Evolutionary conservation across 2,888 invertebrate species (phyloP).

Genomic region (Poecilus cupreus): DNA sequence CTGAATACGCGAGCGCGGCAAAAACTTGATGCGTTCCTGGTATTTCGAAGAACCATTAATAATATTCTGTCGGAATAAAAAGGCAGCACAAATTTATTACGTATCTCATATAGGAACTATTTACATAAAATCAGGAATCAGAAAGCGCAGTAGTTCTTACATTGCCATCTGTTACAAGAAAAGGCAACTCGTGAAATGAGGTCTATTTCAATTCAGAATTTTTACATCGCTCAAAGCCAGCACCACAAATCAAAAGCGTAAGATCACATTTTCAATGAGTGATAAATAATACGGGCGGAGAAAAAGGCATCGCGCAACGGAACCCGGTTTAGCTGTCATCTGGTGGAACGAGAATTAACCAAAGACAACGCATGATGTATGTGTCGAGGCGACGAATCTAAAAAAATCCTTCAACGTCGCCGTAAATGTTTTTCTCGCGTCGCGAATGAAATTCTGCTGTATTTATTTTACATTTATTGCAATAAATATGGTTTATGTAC

Average conservation of each 20-base stretch:
- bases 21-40: constrained; percentile 34
- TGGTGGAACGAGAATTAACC: constrained; percentile 44
- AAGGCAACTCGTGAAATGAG: constrained; percentile 28
- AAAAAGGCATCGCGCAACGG: constrained; percentile 10
- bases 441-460: constrained; percentile 55
- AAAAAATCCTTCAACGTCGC: constrained; percentile 44
- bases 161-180: constrained; percentile 41
- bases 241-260: constrained; percentile 46
- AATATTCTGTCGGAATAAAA: constrained; percentile 29
- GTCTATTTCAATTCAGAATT: constrained; percentile 38
- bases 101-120: constrained; percentile 37
- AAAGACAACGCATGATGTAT: constrained; percentile 52
- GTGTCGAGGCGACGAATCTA: constrained; percentile 12
- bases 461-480: constrained; percentile 65
- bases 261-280: constrained; percentile 55
- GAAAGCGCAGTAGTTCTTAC: constrained; percentile 18
- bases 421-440: constrained; percentile 52
- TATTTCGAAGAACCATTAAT: constrained; percentile 40
- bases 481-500: constrained; percentile 65
- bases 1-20: neutral
- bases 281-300: constrained; percentile 41
- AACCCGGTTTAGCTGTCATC: constrained; percentile 19
- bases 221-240: neutral
- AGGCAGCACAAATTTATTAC: constrained; percentile 34
- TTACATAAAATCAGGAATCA: constrained; percentile 43